Evolutionary conservation across 2,888 invertebrate genomes (phyloP), one percentile per base, ranked within the genome.

Genomic region (Xanthorhoe spadicearia): DNA sequence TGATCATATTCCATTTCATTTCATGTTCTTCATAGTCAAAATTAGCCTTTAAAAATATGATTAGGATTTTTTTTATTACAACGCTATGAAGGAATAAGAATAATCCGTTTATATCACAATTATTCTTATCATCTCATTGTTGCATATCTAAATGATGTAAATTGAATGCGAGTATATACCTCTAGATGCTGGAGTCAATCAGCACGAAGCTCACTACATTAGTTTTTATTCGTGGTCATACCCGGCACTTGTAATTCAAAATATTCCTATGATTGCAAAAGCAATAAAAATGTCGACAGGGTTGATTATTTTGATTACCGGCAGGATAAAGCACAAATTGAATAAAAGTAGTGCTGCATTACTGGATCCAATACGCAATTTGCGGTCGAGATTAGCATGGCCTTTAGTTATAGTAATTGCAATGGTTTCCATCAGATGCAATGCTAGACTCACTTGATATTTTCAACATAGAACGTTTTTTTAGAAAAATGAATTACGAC

Each of bases 221-320:
- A 48, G 17, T 15, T 50, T 50, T 3, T 23, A 51, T 56, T 60
- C 15, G 6, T 66, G 38, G 52, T 56, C 51, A 19, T n/a, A 56
- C 38, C n/a, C 46, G 50, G 5, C 32, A 7, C 48, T 69, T 53
- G 55, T 55, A 64, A 13, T 64, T 64, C 17, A 64, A 68, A 69
- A 68, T 43, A 73, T 69, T 61, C 58, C 46, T 28, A 64, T 78
- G 76, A 43, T 76, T 60, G 71, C 70, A 68, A 74, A 43, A 43
- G 38, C 74, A 81, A 80, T 78, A 77, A 74, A 77, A 72, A 73
- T 77, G 52, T 59, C 56, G 61, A 65, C 61, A 19, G 62, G 62
- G 53, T 70, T 60, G 69, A 72, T 72, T 67, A 68, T 61, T 67
- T 68, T 62, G 62, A 59, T 55, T 61, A 61, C 59, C 63, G 69